A percentile compares a stretch with the other conserved stretches of the same genome.
phyloP scores from a whole-genome alignment of 2,888 invertebrate genomes.

The Malacosoma neustria region DNA sequence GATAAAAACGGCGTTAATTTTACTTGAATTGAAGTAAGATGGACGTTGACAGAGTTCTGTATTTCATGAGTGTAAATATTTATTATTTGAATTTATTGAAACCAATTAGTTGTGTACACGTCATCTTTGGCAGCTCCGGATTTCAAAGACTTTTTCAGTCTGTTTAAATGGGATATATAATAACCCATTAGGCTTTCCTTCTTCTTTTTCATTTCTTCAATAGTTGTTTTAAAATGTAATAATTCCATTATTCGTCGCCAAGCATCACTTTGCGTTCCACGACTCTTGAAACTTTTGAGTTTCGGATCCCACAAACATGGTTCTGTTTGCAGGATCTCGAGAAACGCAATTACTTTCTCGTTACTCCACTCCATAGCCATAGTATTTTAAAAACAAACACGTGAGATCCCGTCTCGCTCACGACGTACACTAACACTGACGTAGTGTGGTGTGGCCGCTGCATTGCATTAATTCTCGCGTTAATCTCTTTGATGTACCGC shows the following conservation, averaged over 20 bases:
- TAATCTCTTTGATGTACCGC: slow-evolving; percentile 4
- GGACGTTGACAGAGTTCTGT: too few species aligned
- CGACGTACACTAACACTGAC: background rate
- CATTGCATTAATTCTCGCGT: slow-evolving; percentile 3
- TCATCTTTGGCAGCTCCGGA: too few species aligned
- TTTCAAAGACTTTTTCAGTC: background rate
- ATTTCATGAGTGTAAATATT: too few species aligned
- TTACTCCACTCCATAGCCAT: background rate
- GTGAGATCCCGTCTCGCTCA: background rate
- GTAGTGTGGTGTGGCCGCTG: slow-evolving; percentile 1
- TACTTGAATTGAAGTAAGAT: background rate
- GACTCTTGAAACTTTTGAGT: background rate
- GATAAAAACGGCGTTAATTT: background rate
- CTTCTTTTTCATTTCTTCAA: background rate
- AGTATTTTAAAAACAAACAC: background rate
- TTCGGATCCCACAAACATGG: background rate
- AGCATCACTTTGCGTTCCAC: background rate
- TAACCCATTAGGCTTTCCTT: background rate
- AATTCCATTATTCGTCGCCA: background rate
- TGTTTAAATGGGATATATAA: background rate
- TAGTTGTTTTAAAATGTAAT: background rate
- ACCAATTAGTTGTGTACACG: too few species aligned
- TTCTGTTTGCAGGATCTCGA: background rate
- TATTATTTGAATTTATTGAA: too few species aligned
- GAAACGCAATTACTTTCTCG: background rate